phyloP scores from a whole-genome alignment of 2,113 vertebrate species.

The Lophochroa leadbeateri region DNA sequence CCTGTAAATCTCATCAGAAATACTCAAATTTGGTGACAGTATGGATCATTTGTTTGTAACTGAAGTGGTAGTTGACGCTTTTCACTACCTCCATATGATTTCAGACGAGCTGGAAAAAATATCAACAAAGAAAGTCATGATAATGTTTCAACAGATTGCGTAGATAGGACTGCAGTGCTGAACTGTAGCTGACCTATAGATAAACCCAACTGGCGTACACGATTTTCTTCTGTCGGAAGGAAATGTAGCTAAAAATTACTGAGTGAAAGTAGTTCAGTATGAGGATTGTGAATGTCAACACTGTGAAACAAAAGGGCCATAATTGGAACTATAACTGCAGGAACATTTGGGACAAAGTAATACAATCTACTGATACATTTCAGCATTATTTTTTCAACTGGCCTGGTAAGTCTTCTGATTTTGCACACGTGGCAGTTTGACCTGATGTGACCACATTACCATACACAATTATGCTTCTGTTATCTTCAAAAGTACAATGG shows the following conservation, averaged over 20 bases:
- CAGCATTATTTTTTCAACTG: conserved; percentile 12
- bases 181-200: background rate
- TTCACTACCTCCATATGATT: background rate
- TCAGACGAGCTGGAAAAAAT: background rate
- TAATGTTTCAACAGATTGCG: background rate
- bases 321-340: background rate
- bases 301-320: background rate
- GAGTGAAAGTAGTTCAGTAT: background rate
- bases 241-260: conserved; percentile 2
- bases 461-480: background rate
- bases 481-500: background rate
- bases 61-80: fast-evolving
- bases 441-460: background rate
- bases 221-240: background rate
- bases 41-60: background rate
- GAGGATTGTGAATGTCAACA: background rate
- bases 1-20: background rate
- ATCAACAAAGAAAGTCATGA: background rate
- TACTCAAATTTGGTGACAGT: too few relatives aligned
- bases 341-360: background rate
- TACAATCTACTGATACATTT: background rate
- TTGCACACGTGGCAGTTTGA: background rate
- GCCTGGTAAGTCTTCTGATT: background rate
- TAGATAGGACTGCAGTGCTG: background rate
- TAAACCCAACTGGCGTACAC: background rate